Evolutionary conservation across 2,888 invertebrate genomes (phyloP).

Genomic region (Drosophila neonasuta): DNA sequence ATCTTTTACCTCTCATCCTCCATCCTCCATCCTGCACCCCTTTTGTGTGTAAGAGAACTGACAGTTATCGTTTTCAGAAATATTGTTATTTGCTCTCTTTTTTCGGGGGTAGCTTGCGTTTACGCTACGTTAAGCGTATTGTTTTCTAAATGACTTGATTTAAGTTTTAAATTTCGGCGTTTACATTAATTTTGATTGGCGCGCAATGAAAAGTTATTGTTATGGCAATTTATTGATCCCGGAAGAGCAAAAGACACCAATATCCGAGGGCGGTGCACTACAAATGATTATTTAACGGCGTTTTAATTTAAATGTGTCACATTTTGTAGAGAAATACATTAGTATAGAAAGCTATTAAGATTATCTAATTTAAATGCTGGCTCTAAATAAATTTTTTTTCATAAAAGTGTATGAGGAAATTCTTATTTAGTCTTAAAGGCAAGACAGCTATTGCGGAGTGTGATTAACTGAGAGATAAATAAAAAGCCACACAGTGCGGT

Average conservation of each 20-base stretch:
- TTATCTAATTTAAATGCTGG: too few relatives aligned
- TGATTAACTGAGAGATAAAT: too few relatives aligned
- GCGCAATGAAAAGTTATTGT: constrained; percentile 52
- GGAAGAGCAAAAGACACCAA: not conserved
- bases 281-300: too few relatives aligned
- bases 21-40: constrained; percentile 19
- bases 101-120: constrained; percentile 49
- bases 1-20: not conserved
- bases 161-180: constrained; percentile 57
- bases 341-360: too few relatives aligned
- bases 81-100: constrained; percentile 56
- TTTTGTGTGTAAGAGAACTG: constrained; percentile 40
- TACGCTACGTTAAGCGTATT: constrained; percentile 64
- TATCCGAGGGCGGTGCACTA: not conserved
- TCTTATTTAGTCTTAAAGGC: too few relatives aligned
- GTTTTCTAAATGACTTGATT: constrained; percentile 55
- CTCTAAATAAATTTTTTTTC: too few relatives aligned
- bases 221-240: constrained; percentile 46
- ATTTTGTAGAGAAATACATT: too few relatives aligned
- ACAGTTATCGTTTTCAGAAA: constrained; percentile 75
- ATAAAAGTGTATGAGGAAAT: too few relatives aligned
- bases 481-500: too few relatives aligned
- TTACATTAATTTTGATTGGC: constrained; percentile 62
- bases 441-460: too few relatives aligned
- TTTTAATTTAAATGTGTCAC: too few relatives aligned